These are phyloP conservation scores for Drosophila seclusa DNA, from an alignment of 2,888 invertebrate species.

Conservation along the genomic window DNA sequence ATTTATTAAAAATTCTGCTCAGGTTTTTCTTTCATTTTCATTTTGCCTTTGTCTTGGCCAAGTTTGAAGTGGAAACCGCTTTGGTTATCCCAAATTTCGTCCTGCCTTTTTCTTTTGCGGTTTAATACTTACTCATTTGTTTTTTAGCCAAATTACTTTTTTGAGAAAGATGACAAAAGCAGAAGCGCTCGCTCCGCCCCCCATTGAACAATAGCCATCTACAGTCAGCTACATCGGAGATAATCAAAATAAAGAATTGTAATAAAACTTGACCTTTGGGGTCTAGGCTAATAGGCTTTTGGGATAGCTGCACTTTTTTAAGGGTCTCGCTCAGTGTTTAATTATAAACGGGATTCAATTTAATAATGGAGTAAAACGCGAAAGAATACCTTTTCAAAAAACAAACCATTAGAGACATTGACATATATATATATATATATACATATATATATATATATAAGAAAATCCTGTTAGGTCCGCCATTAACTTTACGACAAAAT, in stretches of 20 bases:
- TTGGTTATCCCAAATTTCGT: constrained; percentile 23
- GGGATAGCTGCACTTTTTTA: constrained; percentile 33
- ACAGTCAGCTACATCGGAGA: neutral
- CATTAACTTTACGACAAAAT: neutral
- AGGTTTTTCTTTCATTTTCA: constrained; percentile 14
- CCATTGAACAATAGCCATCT: constrained; percentile 7
- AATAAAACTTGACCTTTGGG: constrained; percentile 29
- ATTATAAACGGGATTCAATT: constrained; percentile 55
- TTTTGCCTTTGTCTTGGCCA: constrained; percentile 35
- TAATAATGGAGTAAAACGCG: constrained; percentile 3
- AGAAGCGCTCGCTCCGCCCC: constrained; percentile 12
- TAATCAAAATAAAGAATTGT: constrained; percentile 31
- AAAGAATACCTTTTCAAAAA: constrained; percentile 6
- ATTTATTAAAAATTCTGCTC: constrained; percentile 42
- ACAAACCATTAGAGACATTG: neutral
- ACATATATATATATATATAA: neutral
- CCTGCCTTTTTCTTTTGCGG: constrained; percentile 14
- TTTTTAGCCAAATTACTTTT: constrained; percentile 72
- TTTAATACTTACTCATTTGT: constrained; percentile 75
- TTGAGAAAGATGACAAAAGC: constrained; percentile 57
- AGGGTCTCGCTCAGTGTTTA: constrained; percentile 29
- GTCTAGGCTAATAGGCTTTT: constrained; percentile 48
- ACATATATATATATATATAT: neutral
- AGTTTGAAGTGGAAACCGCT: constrained; percentile 42
- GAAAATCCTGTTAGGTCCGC: neutral